Evolutionary conservation across 2,797 vertebrate genomes (phyloP), one percentile per base, ranked within the genome.

Genomic region (Tenualosa thibaudeaui): DNA sequence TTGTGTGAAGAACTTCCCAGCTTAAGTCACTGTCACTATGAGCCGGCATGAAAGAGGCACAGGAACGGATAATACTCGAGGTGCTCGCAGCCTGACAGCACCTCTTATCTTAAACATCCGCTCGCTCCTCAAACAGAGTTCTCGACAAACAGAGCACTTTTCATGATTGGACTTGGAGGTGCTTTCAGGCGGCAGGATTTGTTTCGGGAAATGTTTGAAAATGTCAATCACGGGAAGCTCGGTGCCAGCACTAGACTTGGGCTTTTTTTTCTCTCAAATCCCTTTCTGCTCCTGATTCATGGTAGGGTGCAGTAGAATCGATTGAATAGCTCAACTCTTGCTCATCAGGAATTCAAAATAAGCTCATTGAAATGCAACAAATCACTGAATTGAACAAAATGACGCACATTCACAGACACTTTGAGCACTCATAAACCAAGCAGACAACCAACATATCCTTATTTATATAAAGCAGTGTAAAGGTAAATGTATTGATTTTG

Each of bases 131-230:
- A 78, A 78, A 78, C 71, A 78, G 71, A 78, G 37, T 78, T 78
- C 71, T 19, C 71, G 43, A 78, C 71, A 78, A 78, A 78, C 19
- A 15, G 71, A 78, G 71, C 71, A 78, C 71, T 78, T 78, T 43
- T 46, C 71, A 43, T 78, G 71, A 78, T 78, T 78, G 40, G 71
- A 46, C 71, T 43, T 43, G 71, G 71, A 78, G 71, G 37, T 78
- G 71, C 37, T 78, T 78, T 78, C 71, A 78, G 19, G 71, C 71
- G 19, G 71, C 71, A 46, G 71, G 71, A 78, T 78, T 78, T 78
- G 71, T 78, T 78, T 78, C 71, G 71, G 71, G 71, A 78, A 78
- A 78, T 78, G 71, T 78, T 78, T 78, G 71, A 78, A 78, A 78
- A 46, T 78, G 71, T 78, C 71, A 78, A 46, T 78, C 71, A 78